These are phyloP conservation scores for Champsocephalus esox DNA, from an alignment of 2,797 vertebrate genomes.

Conservation along the genomic window DNA sequence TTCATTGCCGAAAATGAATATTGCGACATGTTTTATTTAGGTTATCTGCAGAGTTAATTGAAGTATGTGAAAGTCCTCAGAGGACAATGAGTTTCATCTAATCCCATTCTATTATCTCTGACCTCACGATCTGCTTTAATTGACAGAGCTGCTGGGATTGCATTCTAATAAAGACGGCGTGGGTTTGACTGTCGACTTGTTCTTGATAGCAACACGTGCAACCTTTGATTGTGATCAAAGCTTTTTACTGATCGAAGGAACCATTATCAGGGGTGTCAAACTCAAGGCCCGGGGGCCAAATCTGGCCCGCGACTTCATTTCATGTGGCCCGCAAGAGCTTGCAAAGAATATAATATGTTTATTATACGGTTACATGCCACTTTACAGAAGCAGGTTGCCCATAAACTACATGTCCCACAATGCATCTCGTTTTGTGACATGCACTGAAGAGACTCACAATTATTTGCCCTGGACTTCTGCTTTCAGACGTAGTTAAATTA, in stretches of 20 bases:
- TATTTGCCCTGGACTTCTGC: no score
- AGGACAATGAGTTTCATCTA: constrained; percentile 69
- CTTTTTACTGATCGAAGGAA: background rate
- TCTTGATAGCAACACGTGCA: background rate
- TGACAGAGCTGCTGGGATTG: constrained; percentile 49
- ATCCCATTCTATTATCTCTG: constrained; percentile 69
- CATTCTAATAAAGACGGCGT: constrained; percentile 54
- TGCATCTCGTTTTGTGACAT: no score
- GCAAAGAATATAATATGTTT: no score
- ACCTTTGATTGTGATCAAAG: constrained; percentile 34
- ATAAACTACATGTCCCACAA: no score
- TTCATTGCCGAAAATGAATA: constrained; percentile 55
- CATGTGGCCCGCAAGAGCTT: no score
- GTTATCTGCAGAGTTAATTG: constrained; percentile 76
- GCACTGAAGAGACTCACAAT: no score
- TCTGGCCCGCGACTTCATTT: no score
- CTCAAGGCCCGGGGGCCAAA: no score
- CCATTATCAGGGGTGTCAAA: background rate
- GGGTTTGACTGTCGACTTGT: constrained; percentile 24
- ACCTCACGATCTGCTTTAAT: constrained; percentile 65
- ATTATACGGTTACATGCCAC: no score
- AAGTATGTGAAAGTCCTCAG: constrained; percentile 52
- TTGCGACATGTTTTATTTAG: constrained; percentile 63
- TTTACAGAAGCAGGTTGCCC: no score
- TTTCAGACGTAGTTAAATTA: no score